phyloP scores from a whole-genome alignment of 2,113 vertebrate genomes.

The Garra rufa region DNA sequence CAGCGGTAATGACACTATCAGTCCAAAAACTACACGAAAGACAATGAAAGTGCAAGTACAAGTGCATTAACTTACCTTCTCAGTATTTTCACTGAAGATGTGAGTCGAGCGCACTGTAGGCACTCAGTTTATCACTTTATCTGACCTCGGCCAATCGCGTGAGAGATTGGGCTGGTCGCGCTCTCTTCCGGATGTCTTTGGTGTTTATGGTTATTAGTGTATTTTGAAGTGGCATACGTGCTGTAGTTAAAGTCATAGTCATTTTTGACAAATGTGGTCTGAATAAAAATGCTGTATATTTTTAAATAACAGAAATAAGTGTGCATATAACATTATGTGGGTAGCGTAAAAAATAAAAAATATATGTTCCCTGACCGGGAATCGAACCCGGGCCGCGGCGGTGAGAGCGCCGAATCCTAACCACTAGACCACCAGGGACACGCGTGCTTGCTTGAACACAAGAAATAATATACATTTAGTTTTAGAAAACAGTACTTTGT shows the following conservation, averaged over 20 bases:
- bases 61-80: not conserved
- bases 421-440: conserved; percentile 69
- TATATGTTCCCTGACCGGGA: conserved; percentile 63
- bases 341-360: not conserved
- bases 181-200: not conserved
- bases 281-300: not conserved
- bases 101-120: not conserved
- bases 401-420: conserved; percentile 68
- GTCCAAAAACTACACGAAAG: not conserved
- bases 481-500: too few relatives aligned
- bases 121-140: not conserved
- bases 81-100: not conserved
- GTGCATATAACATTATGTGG: too few relatives aligned
- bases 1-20: too few relatives aligned
- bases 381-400: conserved; percentile 68
- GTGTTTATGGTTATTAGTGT: not conserved
- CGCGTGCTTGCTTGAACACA: fast-evolving
- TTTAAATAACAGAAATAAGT: too few relatives aligned
- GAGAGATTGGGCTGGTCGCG: too few relatives aligned
- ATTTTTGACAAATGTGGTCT: not conserved
- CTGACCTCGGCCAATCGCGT: not conserved
- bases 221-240: not conserved
- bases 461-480: too few relatives aligned
- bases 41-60: not conserved
- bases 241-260: not conserved